Conservation (phyloP, 2,113 vertebrate genomes). For the Apodemus sylvaticus region DNA sequence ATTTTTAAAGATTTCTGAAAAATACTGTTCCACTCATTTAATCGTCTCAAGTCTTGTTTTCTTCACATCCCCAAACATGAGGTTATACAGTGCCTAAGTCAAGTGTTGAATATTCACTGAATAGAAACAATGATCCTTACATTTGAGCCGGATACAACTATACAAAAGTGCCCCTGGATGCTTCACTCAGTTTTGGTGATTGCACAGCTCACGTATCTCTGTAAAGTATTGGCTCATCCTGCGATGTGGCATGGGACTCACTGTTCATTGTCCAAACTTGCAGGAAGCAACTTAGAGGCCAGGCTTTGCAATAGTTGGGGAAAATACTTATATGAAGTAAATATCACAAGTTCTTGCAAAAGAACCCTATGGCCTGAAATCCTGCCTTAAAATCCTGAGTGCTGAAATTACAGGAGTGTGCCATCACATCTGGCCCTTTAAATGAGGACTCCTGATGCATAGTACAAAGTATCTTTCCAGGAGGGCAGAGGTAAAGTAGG, state of each 20-base stretch:
- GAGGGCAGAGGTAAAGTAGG: slow-evolving; percentile 39
- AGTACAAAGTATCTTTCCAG: slow-evolving; percentile 40
- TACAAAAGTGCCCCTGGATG: neutral
- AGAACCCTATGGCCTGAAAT: neutral
- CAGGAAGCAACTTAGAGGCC: neutral
- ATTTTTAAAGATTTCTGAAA: slow-evolving; percentile 39
- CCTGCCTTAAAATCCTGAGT: neutral
- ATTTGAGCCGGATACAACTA: neutral
- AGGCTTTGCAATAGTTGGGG: neutral
- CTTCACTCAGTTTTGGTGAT: neutral
- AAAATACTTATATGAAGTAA: slow-evolving; percentile 7
- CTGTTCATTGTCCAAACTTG: neutral
- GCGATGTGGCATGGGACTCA: neutral
- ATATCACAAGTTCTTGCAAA: neutral
- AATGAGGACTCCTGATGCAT: neutral
- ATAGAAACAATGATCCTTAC: neutral
- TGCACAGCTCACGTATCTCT: neutral
- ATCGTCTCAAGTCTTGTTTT: slow-evolving; percentile 35
- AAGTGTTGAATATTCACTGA: neutral
- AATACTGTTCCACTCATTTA: neutral
- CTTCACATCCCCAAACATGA: neutral
- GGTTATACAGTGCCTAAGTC: neutral
- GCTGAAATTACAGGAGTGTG: neutral
- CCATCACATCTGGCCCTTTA: neutral
- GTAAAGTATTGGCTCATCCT: neutral